Base-by-base conservation (phyloP, 2,113 vertebrate species). In the Lamprotornis superbus region DNA sequence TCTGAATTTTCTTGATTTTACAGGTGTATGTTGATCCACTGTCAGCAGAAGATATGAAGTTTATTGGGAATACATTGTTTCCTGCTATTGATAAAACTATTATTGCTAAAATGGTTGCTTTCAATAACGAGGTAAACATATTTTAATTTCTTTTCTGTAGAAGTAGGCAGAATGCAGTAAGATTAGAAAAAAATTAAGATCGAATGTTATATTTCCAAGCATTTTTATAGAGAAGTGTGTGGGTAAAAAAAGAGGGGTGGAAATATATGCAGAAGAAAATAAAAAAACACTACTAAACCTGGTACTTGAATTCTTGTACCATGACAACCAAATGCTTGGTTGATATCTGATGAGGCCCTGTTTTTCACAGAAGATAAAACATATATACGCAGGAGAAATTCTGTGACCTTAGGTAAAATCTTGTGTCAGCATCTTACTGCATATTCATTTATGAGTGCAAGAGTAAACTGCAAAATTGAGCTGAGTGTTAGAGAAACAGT, bases 11-110 rank as follows among this genome's bases (percentile, higher is more conserved):
- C 39, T 97, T 93, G 8, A 55, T 94, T 94, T 56, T 93, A 4
- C 85, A 99, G 99, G 99, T 99, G 22, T 99, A 98, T 95, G 98
- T 99, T 92, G 99, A 99, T 94, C 98, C 99, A 37, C 98, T 99
- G 33, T 98, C 98, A 60, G 98, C 97, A 93, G 97, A 98, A 96
- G 99, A 99, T 97, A 99, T 99, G 99, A 98, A 99, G 59, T 99
- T 99, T 70, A 99, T 99, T 74, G 98, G 98, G 28, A 98, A 98
- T 87, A 97, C 99, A 1, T 97, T 99, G 63, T 99, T 99, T 96
- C 98, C 99, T 92, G 98, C 97, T 83, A 99, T 99, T 70, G 98
- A 98, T 57, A 98, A 98, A 94, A 96, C 95, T 67, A 95, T 98
- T 91, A 96, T 99, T 92, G 97, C 97, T 79, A 99, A 99, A 97